A percentile compares a stretch with the other conserved stretches of the same genome.
Conservation (phyloP, 2,888 invertebrate species). For the Caprella mutica region DNA sequence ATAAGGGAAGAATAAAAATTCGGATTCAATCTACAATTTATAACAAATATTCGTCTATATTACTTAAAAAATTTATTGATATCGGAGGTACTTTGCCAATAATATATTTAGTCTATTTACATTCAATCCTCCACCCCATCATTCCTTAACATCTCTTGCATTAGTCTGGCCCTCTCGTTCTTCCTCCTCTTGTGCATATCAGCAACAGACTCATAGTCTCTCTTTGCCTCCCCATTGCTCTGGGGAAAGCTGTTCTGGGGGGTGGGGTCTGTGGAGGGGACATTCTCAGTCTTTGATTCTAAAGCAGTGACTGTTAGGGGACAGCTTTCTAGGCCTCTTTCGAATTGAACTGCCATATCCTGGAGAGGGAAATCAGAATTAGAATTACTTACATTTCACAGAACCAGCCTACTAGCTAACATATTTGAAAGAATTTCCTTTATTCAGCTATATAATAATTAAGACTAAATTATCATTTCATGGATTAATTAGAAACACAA, state of each 20-base stretch:
- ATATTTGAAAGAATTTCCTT: too few species aligned
- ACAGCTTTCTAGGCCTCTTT: conserved; percentile 24
- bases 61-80: too few species aligned
- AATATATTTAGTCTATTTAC: too few species aligned
- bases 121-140: too few species aligned
- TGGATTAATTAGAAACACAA: too few species aligned
- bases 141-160: conserved; percentile 23
- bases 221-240: background rate
- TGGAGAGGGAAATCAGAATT: background rate
- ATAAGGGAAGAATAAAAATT: too few species aligned
- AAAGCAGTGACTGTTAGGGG: conserved; percentile 16
- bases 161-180: conserved; percentile 20
- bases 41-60: too few species aligned
- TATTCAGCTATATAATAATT: too few species aligned
- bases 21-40: too few species aligned
- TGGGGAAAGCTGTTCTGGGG: background rate
- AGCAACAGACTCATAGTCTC: conserved; percentile 27
- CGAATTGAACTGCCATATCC: conserved; percentile 33
- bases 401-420: too few species aligned
- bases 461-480: too few species aligned
- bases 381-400: background rate
- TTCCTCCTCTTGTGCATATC: conserved; percentile 27
- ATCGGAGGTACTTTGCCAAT: too few species aligned
- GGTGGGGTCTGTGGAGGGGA: background rate
- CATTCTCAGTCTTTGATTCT: background rate